Evolutionary conservation across 2,888 invertebrate species (phyloP), one percentile per base, ranked within the genome.

Genomic region (Sturmia bella): DNA sequence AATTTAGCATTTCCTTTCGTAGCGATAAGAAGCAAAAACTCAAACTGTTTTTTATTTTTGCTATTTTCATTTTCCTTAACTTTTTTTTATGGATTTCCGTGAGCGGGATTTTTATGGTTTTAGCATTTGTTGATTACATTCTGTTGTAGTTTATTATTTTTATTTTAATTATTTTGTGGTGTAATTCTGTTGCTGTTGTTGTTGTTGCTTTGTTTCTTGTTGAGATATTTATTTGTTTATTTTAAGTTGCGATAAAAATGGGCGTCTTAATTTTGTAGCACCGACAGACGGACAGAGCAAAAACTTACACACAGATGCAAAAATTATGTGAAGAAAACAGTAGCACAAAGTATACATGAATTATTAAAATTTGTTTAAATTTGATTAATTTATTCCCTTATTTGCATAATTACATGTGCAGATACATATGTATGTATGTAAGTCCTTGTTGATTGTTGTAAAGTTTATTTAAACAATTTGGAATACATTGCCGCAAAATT

Each of bases 41-140:
- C 32, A 52, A 56, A 64, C 63, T 27, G 41, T 45, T 32, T 54
- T 32, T 54, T 24, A 17, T 54, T 54, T 41, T 57, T 63, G 21
- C 19, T 59, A 32, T 68, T 43, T 21, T 52, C 12, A 61, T 61
- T 54, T 76, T 69, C 32, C 56, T 45, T 41, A 59, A 17, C 9
- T 15, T 39, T 74, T 59, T 72, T 79, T 74, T 73, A 54, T 69
- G 63, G 69, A 80, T 74, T 80, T 80, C 79, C 79, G 56, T 52
- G 69, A 39, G 74, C 73, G 68, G 50, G 43, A 52, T 70, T 45
- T 24, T 61, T 48, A 24, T 41, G 56, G 17, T 41, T 66, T 77
- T 57, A 70, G 32, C 54, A 45, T 56, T 72, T 73, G 45, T 63
- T 73, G 69, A 70, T 48, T 21, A 32, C 21, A 68, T 76, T 79